phyloP scores from a whole-genome alignment of 2,797 vertebrate species.

The Babyrousa celebensis region DNA sequence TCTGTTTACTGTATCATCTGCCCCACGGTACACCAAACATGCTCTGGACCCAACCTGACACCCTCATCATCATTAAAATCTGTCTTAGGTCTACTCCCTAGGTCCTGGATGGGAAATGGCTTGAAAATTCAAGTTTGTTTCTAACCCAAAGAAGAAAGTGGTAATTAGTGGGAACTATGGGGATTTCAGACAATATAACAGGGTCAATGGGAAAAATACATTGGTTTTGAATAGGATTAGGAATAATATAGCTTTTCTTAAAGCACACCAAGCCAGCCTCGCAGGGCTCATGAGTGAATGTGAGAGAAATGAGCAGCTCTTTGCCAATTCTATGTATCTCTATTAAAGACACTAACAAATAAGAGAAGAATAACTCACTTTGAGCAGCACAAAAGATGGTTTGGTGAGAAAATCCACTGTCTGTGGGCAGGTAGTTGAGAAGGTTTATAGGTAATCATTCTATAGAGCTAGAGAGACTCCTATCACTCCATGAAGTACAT shows the following conservation, averaged over 20 bases:
- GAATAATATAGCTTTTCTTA: conserved; percentile 28
- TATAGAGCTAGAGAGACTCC: background rate
- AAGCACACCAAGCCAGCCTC: background rate
- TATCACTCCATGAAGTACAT: background rate
- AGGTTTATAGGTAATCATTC: background rate
- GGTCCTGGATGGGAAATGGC: background rate
- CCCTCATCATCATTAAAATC: conserved; percentile 33
- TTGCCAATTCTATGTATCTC: background rate
- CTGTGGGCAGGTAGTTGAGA: background rate
- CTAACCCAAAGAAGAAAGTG: conserved; percentile 36
- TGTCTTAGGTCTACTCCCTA: background rate
- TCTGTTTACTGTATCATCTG: background rate
- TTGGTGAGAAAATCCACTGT: conserved; percentile 61
- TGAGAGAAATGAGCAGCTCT: conserved; percentile 53
- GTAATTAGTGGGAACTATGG: conserved; percentile 20
- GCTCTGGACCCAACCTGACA: background rate
- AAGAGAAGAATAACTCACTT: background rate
- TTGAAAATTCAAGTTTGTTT: conserved; percentile 36
- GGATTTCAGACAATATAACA: conserved; percentile 16
- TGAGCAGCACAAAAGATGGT: conserved; percentile 23
- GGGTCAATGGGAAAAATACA: background rate
- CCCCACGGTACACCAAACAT: background rate
- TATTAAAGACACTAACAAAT: conserved; percentile 2
- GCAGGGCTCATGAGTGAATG: background rate
- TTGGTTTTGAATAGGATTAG: background rate